These are phyloP conservation scores for Neodiprion lecontei DNA, from an alignment of 1,140 invertebrate genomes.

Conservation along the genomic window DNA sequence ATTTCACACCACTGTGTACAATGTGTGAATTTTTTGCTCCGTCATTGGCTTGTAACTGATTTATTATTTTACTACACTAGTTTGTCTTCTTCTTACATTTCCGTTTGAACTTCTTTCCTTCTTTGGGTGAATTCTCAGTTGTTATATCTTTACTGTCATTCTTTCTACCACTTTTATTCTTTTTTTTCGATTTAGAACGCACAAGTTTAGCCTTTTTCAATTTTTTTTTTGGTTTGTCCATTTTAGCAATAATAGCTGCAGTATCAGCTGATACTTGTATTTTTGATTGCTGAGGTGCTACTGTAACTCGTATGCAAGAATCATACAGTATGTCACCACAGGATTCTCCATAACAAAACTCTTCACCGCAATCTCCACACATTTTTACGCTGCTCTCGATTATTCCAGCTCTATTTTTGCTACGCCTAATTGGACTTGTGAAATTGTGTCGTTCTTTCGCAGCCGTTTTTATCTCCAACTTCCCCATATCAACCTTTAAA, in stretches of 20 bases:
- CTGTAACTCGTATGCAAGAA: constrained; percentile 48
- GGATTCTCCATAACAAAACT: constrained; percentile 77
- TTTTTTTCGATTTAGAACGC: neutral
- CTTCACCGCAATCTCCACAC: constrained; percentile 83
- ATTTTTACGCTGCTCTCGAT: constrained; percentile 77
- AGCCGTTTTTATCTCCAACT: constrained; percentile 74
- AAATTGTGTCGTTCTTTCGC: constrained; percentile 70
- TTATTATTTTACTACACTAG: neutral
- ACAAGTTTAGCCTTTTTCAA: constrained; percentile 33
- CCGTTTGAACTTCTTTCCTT: constrained; percentile 9
- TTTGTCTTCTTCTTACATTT: neutral
- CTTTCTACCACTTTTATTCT: neutral
- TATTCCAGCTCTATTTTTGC: constrained; percentile 80
- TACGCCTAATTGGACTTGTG: constrained; percentile 70
- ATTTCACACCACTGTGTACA: too few species aligned
- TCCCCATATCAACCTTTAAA: constrained; percentile 77
- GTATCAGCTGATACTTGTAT: constrained; percentile 47
- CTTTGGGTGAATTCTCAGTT: neutral
- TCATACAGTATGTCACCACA: constrained; percentile 65
- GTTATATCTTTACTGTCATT: neutral
- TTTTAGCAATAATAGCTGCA: constrained; percentile 52
- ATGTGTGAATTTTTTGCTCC: neutral
- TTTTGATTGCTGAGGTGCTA: constrained; percentile 39
- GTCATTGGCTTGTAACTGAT: neutral
- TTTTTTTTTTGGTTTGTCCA: constrained; percentile 34